Conservation (phyloP, 2,888 invertebrate species). For the Parelbella ahira region DNA sequence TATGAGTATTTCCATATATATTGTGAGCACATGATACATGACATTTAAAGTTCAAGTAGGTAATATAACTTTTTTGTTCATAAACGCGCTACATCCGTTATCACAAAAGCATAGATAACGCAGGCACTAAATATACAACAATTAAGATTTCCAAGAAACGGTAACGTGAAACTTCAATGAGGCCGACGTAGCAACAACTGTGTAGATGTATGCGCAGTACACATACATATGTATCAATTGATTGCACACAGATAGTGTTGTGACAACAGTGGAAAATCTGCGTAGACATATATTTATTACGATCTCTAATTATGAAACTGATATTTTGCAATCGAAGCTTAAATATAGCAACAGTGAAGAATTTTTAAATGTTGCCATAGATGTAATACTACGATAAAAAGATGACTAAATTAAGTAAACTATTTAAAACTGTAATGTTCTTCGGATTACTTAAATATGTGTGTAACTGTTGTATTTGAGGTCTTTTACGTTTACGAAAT, state of each 20-base stretch:
- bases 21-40: no score
- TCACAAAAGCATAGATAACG: no score
- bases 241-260: slow-evolving; percentile 5
- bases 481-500: no score
- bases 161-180: slow-evolving; percentile 8
- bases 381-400: slow-evolving; percentile 1
- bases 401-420: not conserved
- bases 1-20: no score
- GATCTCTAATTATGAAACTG: slow-evolving; percentile 6
- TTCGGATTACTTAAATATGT: slow-evolving; percentile 4
- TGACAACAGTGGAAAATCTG: slow-evolving; percentile 6
- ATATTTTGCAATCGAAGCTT: slow-evolving; percentile 5
- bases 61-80: no score
- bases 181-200: no score
- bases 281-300: slow-evolving; percentile 7
- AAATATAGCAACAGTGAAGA: slow-evolving; percentile 1
- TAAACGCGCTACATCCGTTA: no score
- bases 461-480: no score
- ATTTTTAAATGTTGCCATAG: slow-evolving; percentile 1
- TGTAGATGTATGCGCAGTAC: no score
- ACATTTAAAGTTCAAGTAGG: no score
- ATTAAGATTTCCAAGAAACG: slow-evolving; percentile 1
- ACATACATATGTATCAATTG: not conserved
- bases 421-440: not conserved
- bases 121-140: not conserved